Percentiles rank a stretch among this genome's conserved stretches.
Conservation (phyloP, 2,797 vertebrate species). For the Sebastes vulpes region DNA sequence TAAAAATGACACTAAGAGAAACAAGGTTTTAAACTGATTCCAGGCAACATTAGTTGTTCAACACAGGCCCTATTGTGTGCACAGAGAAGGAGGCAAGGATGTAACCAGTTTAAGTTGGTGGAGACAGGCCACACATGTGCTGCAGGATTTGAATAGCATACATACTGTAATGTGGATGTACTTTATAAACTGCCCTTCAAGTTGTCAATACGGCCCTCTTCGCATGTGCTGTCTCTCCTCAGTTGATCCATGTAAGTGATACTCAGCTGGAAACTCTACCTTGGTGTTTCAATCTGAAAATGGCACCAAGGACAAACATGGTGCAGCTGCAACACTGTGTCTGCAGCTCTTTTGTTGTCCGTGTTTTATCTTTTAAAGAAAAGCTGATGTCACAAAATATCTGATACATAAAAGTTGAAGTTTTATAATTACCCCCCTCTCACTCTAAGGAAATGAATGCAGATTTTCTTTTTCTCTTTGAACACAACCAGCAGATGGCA, state of each 20-base stretch:
- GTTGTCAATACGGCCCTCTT: constrained; percentile 27
- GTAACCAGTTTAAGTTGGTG: neutral
- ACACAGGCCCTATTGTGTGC: no score
- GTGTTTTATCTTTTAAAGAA: neutral
- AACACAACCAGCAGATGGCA: constrained; percentile 70
- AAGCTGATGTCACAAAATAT: neutral
- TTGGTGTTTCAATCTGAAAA: constrained; percentile 55
- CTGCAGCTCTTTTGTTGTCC: constrained; percentile 10
- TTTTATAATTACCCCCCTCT: neutral
- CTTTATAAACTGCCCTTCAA: constrained; percentile 36
- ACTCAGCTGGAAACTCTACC: constrained; percentile 59
- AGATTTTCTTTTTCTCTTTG: neutral
- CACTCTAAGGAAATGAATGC: neutral
- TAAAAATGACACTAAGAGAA: neutral
- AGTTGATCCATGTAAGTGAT: constrained; percentile 63
- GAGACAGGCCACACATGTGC: neutral
- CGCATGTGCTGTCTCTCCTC: constrained; percentile 28
- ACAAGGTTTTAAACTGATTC: neutral
- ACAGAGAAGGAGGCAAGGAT: neutral
- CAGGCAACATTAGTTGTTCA: neutral
- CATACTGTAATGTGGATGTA: neutral
- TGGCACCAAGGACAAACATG: constrained; percentile 53
- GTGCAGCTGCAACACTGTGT: neutral
- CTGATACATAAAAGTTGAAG: neutral
- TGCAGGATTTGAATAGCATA: constrained; percentile 19